These are phyloP conservation scores for Acleris literana DNA, from an alignment of 2,888 invertebrate species.

Conservation along the genomic window DNA sequence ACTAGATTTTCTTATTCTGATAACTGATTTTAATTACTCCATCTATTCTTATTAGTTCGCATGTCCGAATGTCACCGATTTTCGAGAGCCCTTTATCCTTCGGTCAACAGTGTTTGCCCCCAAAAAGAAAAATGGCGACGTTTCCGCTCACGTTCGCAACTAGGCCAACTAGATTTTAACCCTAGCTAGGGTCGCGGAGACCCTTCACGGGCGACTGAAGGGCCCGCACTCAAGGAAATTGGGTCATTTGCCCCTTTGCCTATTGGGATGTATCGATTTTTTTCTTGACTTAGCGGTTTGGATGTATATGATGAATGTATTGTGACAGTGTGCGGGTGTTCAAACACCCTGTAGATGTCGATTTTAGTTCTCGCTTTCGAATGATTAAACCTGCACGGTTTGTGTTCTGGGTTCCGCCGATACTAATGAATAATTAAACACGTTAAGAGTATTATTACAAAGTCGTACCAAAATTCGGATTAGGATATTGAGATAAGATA, in stretches of 20 bases:
- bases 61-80: too few species aligned
- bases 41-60: too few species aligned
- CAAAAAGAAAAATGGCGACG: conserved; percentile 10
- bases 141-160: conserved; percentile 39
- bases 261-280: conserved; percentile 35
- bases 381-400: too few species aligned
- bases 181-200: conserved; percentile 38
- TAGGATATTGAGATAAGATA: too few species aligned
- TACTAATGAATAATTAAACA: too few species aligned
- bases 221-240: conserved; percentile 73
- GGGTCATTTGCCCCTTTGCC: conserved; percentile 74
- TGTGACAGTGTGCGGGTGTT: neutral
- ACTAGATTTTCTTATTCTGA: too few species aligned
- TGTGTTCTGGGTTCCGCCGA: too few species aligned
- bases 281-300: conserved; percentile 18
- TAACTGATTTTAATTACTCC: too few species aligned
- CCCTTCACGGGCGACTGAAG: conserved; percentile 69
- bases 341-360: neutral
- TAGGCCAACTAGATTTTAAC: conserved; percentile 40
- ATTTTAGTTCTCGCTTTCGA: too few species aligned
- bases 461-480: too few species aligned
- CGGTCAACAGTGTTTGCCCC: neutral
- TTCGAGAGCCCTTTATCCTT: too few species aligned
- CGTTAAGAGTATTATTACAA: too few species aligned
- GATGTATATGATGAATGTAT: neutral